phyloP scores from a whole-genome alignment of 2,888 invertebrate species.

The Gasteruption jaculator region DNA sequence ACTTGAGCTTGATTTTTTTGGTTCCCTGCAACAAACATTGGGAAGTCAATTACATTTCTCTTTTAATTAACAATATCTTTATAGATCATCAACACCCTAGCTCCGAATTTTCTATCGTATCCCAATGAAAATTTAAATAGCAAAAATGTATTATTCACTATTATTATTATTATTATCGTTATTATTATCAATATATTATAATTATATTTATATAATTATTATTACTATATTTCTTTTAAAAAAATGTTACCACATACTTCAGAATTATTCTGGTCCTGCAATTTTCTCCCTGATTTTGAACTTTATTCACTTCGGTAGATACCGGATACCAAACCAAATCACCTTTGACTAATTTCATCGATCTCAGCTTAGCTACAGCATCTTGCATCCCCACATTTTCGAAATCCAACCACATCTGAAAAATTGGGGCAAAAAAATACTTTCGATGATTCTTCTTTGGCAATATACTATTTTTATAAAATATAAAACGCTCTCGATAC shows the following conservation, averaged over 20 bases:
- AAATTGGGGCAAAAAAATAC: constrained; percentile 18
- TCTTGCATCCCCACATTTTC: constrained; percentile 54
- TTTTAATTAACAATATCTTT: no score
- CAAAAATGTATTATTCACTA: no score
- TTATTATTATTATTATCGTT: no score
- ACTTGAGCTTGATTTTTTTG: constrained; percentile 38
- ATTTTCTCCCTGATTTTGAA: constrained; percentile 61
- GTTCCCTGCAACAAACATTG: constrained; percentile 33
- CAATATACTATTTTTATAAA: constrained; percentile 7
- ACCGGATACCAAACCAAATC: constrained; percentile 66
- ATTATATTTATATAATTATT: not conserved
- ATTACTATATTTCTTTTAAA: no score
- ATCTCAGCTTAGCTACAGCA: constrained; percentile 56
- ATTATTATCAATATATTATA: no score
- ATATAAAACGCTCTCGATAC: no score
- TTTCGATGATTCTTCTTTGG: constrained; percentile 2
- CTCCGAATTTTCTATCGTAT: no score
- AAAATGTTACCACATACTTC: constrained; percentile 25
- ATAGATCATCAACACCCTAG: no score
- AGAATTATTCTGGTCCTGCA: constrained; percentile 56
- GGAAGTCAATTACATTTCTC: constrained; percentile 27
- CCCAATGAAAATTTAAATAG: no score
- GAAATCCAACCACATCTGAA: constrained; percentile 66
- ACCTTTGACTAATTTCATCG: constrained; percentile 21
- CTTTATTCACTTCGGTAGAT: constrained; percentile 67